Base-by-base conservation (phyloP, 2,797 vertebrate genomes). In the Acipenser ruthenus region DNA sequence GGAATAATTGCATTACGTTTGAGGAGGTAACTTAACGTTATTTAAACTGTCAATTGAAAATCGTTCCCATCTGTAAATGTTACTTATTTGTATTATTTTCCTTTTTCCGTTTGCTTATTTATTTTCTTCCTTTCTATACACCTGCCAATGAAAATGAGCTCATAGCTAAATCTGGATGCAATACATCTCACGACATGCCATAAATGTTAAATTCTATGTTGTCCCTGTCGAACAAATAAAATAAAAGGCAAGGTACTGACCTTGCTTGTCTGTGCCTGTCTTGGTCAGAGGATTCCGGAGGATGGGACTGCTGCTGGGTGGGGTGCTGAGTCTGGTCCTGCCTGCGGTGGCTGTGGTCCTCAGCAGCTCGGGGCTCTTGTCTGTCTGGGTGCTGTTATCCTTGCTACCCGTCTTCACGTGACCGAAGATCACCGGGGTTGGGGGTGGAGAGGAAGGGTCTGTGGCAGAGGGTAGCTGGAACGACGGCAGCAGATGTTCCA, bases 341-440 rank as follows among this genome's bases (percentile, higher is more conserved):
- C 77, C 77, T 0, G 87, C 84, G 64, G 90, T 82, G 56, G 89
- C 85, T 56, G 84, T 75, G 0, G 80, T 8, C n/a, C 89, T 90
- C 77, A 89, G 85, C 65, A 83, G 84, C 52, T 92, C 90, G 0
- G 87, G 1, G 8, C 77, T 76, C 74, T 82, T 90, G 71, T 91
- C 89, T 0, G 91, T 93, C 83, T 92, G 92, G 0, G 89, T 92
- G 84, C 90, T 86, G 79, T 81, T 90, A 81, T 92, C 92, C 70
- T 84, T 92, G 82, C 92, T 93, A 77, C 87, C 88, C 0, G 84
- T 92, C 79, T 92, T 93, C 0, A 65, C 50, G 0, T 93, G 92
- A 56, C 82, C 78, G 1, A 86, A 82, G 0, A 80, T 55, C 12
- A 76, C 66, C 0, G 81, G 73, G n/a, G 72, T 74, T 0, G 62